Evolutionary conservation across 2,113 vertebrate species (phyloP), one percentile per base, ranked within the genome.

Genomic region (Edolisoma coerulescens): DNA sequence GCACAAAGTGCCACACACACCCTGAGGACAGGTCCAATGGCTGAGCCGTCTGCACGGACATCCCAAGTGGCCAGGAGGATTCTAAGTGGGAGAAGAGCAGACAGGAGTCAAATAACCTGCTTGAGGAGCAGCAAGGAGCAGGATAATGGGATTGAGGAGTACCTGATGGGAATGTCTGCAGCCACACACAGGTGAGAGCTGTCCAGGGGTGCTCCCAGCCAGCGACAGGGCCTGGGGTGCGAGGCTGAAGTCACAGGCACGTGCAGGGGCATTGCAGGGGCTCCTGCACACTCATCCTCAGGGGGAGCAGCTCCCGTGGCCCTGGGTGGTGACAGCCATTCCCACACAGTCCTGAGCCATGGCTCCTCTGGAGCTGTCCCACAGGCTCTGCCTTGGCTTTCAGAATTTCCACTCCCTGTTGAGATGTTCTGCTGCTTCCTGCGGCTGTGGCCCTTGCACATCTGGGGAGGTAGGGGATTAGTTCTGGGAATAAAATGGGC

Each of bases 21-120:
- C 5, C n/a, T 16, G 16, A 18, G 50, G 35, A 33, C 1, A 7
- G 20, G 8, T 16, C 61, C 3, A 2, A 3, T n/a, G 17, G 54
- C 65, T 0, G 0, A 16, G 44, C 12, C 1, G 3, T 22, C 37
- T 32, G 5, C 17, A 5, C 1, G 1, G 39, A 7, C 18, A 7
- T 53, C 50, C 71, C 33, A 5, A 22, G 16, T 8, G 16, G 7
- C 11, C 12, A 53, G 50, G 52, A 68, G 54, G 12, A 17, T 59
- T 54, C 70, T 44, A 11, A 14, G 22, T 3, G 18, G 80, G 60
- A 64, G 42, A 26, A 24, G 59, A 61, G 52, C 17, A 3, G 37
- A 18, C 30, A 47, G 57, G 41, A 56, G 18, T 35, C 23, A 49
- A 26, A 50, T 30, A 19, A n/a, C 33, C 33, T 3, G 14, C 33